Base-by-base conservation (phyloP, 2,797 vertebrate genomes). In the Myotis daubentonii region DNA sequence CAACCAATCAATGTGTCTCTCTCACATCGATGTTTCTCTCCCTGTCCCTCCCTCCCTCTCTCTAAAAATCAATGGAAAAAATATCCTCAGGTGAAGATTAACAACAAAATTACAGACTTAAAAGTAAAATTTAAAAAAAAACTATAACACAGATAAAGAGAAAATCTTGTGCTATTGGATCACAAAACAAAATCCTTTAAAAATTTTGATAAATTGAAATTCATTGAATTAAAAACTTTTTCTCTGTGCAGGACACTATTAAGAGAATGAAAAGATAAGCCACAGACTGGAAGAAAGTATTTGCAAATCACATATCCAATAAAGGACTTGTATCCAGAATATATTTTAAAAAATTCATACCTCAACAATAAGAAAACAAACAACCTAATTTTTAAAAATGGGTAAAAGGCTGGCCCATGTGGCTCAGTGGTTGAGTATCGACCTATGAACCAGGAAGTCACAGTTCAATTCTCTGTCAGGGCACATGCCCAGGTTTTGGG, bases 191-290 rank as follows among this genome's bases (percentile, higher is more conserved):
- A 53, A 30, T 79, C 17, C 20, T 89, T 85, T 19, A n/a, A 68
- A 70, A 51, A 25, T 60, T 23, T 2, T 22, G 10, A 87, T 65
- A 72, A 62, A 57, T 41, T 49, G 41, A 0, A 78, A 71, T 91
- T 84, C 7, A 80, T 47, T 88, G 9, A 74, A 53, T 88, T 70
- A 74, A 93, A 72, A 92, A n/a, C 15, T 60, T 90, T 83, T 38
- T 8, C 3, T 79, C 65, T 88, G 30, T 66, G 23, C 62, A 88
- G 80, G 65, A 71, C 30, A 23, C 23, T 84, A 12, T 60, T 23
- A 65, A 81, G 4, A 88, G 22, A 81, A 57, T 83, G 82, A 79
- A 87, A 90, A 87, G 47, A 83, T 86, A 87, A 88, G 9, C 23
- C 55, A 71, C 7, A 49, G 19, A 87, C 25, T 66, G 53, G 33